Conservation (phyloP, 2,888 invertebrate species). For the Parthenolecanium corni region DNA sequence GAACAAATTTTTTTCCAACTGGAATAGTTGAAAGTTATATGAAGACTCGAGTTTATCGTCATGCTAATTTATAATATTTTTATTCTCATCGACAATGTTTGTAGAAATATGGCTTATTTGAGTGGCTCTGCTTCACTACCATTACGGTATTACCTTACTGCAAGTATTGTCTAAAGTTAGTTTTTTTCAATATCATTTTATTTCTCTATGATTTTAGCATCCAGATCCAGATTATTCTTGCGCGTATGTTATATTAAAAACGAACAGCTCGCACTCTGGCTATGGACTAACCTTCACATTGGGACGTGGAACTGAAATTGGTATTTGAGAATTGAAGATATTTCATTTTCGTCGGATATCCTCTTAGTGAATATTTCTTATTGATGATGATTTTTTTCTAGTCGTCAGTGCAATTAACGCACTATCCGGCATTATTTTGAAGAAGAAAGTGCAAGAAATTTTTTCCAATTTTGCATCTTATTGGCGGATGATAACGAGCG, state of each 20-base stretch:
- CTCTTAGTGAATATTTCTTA: background rate
- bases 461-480: constrained; percentile 64
- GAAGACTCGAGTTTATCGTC: background rate
- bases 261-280: constrained; percentile 52
- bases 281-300: constrained; percentile 78
- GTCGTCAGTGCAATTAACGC: constrained; percentile 64
- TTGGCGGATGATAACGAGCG: constrained; percentile 72
- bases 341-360: background rate
- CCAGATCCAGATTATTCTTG: constrained; percentile 83
- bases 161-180: too few species aligned
- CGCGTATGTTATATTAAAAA: constrained; percentile 72
- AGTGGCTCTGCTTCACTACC: too few species aligned
- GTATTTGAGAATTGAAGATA: constrained; percentile 37
- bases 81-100: too few species aligned
- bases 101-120: too few species aligned
- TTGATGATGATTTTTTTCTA: constrained; percentile 36
- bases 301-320: constrained; percentile 78
- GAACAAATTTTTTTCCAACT: background rate
- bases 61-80: too few species aligned
- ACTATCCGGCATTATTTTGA: constrained; percentile 57
- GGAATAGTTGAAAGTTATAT: background rate
- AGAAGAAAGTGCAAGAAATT: constrained; percentile 55
- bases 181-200: background rate
- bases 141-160: too few species aligned
- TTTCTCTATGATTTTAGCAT: constrained; percentile 44